phyloP scores from a whole-genome alignment of 2,888 invertebrate genomes.

The Miltochrista miniata region DNA sequence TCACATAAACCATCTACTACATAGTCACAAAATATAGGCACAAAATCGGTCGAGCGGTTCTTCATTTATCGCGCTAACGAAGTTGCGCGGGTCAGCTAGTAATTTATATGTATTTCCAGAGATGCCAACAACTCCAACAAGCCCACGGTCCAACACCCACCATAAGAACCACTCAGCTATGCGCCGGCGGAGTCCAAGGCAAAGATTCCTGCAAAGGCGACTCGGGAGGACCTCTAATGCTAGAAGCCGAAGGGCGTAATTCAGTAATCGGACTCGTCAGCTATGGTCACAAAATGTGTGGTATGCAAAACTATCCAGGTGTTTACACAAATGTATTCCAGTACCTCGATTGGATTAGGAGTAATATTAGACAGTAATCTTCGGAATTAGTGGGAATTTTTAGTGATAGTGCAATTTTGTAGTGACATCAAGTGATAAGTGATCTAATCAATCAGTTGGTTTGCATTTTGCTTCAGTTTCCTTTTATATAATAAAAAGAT shows the following conservation, averaged over 20 bases:
- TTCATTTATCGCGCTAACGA: too few species aligned
- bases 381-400: too few species aligned
- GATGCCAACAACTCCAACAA: conserved; percentile 40
- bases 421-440: too few species aligned
- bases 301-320: conserved; percentile 82
- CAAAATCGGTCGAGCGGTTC: too few species aligned
- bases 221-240: conserved; percentile 86
- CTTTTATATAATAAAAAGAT: too few species aligned
- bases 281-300: conserved; percentile 85
- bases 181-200: conserved; percentile 83
- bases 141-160: conserved; percentile 27
- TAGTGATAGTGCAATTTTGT: too few species aligned
- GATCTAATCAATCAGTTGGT: too few species aligned
- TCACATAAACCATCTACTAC: too few species aligned
- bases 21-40: too few species aligned
- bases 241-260: conserved; percentile 31
- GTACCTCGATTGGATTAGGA: conserved; percentile 83
- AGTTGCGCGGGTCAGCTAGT: too few species aligned
- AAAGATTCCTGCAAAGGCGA: conserved; percentile 86
- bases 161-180: conserved; percentile 63
- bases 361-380: conserved; percentile 36
- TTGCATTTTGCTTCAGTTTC: too few species aligned
- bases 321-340: conserved; percentile 84
- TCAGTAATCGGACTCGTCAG: conserved; percentile 83
- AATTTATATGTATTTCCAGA: conserved; percentile 26